Conservation (phyloP, 2,797 vertebrate genomes). For the Varecia variegata region DNA sequence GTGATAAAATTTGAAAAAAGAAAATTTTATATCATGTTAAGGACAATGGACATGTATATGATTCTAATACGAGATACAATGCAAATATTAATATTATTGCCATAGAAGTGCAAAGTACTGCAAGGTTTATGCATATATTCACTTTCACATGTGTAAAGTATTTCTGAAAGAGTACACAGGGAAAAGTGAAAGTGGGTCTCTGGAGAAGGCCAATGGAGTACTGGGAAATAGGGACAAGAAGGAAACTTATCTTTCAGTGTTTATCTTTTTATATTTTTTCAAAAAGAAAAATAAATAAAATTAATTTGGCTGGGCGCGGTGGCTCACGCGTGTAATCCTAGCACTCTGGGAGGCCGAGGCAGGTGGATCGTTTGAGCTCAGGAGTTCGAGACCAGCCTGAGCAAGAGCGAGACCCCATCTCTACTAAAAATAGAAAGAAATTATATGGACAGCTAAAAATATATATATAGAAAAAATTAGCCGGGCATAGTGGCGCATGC, state of each 20-base stretch:
- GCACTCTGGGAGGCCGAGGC: too few species aligned
- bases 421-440: too few species aligned
- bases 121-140: background rate
- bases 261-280: background rate
- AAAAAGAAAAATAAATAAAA: conserved; percentile 16
- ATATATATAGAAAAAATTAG: too few species aligned
- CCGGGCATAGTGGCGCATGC: too few species aligned
- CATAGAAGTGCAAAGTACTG: background rate
- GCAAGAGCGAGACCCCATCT: too few species aligned
- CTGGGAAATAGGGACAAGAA: background rate
- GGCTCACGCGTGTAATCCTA: too few species aligned
- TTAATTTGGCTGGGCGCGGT: too few species aligned
- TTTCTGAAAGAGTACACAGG: background rate
- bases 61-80: background rate
- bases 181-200: background rate
- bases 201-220: background rate
- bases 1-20: background rate
- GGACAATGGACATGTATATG: background rate
- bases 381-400: too few species aligned
- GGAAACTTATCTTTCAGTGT: background rate
- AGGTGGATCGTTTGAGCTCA: too few species aligned
- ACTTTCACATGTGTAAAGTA: background rate
- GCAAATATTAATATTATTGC: background rate
- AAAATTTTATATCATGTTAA: background rate
- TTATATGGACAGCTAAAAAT: too few species aligned